A percentile compares a stretch with the other conserved stretches of the same genome.
Conservation (phyloP, 2,113 vertebrate species). For the Grammomys surdaster region DNA sequence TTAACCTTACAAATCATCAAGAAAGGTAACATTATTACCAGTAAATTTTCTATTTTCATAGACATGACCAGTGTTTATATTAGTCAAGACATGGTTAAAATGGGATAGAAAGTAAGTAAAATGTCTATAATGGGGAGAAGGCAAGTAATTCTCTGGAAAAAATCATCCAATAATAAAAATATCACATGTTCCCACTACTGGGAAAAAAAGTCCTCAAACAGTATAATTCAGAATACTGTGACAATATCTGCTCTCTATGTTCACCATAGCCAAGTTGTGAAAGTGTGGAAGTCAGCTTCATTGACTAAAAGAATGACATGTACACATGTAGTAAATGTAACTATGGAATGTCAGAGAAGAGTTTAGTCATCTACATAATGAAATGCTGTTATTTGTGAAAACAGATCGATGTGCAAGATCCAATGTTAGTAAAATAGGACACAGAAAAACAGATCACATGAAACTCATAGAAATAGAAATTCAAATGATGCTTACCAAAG, state of each 20-base stretch:
- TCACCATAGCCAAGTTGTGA: neutral
- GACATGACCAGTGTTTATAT: neutral
- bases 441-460: neutral
- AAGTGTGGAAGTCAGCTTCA: neutral
- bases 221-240: neutral
- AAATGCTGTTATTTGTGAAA: neutral
- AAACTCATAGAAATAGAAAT: neutral
- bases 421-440: neutral
- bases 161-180: neutral
- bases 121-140: too few species aligned
- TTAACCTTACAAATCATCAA: neutral
- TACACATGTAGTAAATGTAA: fast-evolving
- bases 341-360: neutral
- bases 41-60: neutral
- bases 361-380: neutral
- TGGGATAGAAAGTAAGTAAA: neutral
- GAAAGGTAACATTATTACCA: neutral
- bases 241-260: neutral
- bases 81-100: neutral
- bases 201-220: neutral
- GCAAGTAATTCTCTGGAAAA: neutral
- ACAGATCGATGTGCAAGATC: neutral
- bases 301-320: too few species aligned
- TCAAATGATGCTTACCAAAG: neutral
- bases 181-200: neutral